Evolutionary conservation across 2,888 invertebrate species (phyloP), one percentile per base, ranked within the genome.

Genomic region (Caenorhabditis afra): DNA sequence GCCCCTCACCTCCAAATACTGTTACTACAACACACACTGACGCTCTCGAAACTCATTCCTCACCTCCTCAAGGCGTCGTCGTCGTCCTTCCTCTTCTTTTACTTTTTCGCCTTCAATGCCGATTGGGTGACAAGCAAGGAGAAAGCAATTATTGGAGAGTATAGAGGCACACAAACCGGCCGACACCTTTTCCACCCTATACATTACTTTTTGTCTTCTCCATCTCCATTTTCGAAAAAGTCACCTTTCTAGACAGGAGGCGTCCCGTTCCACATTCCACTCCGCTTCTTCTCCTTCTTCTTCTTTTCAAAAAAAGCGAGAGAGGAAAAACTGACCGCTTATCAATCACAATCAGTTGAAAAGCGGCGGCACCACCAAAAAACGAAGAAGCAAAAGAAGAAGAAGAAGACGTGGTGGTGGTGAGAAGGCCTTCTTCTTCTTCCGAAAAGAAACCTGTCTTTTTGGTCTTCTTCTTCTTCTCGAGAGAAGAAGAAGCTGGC

Each of bases 91-190:
- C 3, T 5, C 29, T 3, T 29, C 29, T 29, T 29, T 7, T 29
- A 29, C 29, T 7, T 29, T 7, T 7, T 39, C 57, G 20, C 3
- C n/a, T 52, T 41, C 22, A 29, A 52, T 22, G 41, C 37, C 50
- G 50, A 58, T 29, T 29, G 39, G 68, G 59, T 68, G 68, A 68
- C 68, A 68, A 68, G 68, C 68, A 68, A 68, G 68, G 68, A 68
- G 68, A 68, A 68, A 68, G 68, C 68, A 68, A 68, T 68, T 68
- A 68, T 59, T 52, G 35, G 49, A 64, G 35, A 37, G 35, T n/a
- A 18, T 16, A 58, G 58, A 37, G 55, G 16, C 16, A 37, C 37
- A 23, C 59, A 68, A 68, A 68, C 68, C 68, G 68, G 68, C 59
- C 68, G 59, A 58, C 68, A 61, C 70, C 61, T 70, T 35, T 61